Evolutionary conservation across 2,888 invertebrate species (phyloP).

Genomic region (Holacanthella duospinosa): DNA sequence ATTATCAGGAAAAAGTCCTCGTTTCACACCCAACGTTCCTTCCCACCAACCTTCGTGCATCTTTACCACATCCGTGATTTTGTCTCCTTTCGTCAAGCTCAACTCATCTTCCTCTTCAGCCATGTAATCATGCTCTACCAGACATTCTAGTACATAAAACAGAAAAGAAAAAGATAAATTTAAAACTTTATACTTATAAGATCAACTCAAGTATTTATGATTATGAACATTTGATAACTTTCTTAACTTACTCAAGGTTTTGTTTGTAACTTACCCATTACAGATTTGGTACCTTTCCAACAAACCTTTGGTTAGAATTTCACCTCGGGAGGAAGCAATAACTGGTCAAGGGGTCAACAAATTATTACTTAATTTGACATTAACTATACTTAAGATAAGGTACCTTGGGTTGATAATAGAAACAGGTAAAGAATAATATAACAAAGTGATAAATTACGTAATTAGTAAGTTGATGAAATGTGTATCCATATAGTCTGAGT

Average conservation of each 20-base stretch:
- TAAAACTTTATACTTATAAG: not conserved
- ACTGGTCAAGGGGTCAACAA: no score
- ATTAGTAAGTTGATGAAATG: not conserved
- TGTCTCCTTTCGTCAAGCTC: slow-evolving; percentile 68
- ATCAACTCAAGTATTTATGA: no score
- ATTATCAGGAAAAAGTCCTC: slow-evolving; percentile 87
- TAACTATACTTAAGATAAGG: no score
- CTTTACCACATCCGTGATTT: slow-evolving; percentile 66
- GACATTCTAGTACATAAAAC: slow-evolving; percentile 24
- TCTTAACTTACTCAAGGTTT: not conserved
- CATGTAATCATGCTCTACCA: slow-evolving; percentile 71
- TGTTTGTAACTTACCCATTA: not conserved
- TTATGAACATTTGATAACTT: no score
- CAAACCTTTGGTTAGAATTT: no score
- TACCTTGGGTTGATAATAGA: no score
- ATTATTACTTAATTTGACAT: no score
- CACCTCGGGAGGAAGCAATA: no score
- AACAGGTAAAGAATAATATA: no score
- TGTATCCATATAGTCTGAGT: no score
- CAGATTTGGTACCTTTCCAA: no score
- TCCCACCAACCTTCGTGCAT: slow-evolving; percentile 83
- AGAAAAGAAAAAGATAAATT: slow-evolving; percentile 10
- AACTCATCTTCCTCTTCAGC: slow-evolving; percentile 79
- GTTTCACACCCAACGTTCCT: slow-evolving; percentile 67
- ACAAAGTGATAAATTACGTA: no score